Evolutionary conservation across 2,888 invertebrate genomes (phyloP).

Genomic region (Panopea generosa): DNA sequence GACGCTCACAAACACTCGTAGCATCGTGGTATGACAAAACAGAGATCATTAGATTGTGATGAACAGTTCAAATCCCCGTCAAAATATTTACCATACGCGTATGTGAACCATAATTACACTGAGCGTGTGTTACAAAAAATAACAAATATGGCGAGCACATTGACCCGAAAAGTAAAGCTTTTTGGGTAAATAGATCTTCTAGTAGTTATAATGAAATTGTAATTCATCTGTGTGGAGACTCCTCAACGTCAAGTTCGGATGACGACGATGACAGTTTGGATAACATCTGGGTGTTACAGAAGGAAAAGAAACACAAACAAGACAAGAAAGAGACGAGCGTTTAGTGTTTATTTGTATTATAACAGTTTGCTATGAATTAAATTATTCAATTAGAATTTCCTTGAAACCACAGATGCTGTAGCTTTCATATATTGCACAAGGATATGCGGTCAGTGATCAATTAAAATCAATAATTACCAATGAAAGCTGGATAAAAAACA

Average conservation of each 20-base stretch:
- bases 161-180: slow-evolving; percentile 68
- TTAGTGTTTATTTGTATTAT: slow-evolving; percentile 54
- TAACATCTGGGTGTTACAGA: slow-evolving; percentile 80
- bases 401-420: too few species aligned
- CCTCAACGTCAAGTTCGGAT: slow-evolving; percentile 66
- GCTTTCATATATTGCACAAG: too few species aligned
- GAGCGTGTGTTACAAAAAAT: slow-evolving; percentile 80
- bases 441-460: too few species aligned
- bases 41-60: slow-evolving; percentile 80
- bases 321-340: slow-evolving; percentile 84
- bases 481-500: too few species aligned
- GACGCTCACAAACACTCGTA: slow-evolving; percentile 69
- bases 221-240: slow-evolving; percentile 73
- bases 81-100: slow-evolving; percentile 78
- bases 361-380: too few species aligned
- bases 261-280: slow-evolving; percentile 72
- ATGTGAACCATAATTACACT: slow-evolving; percentile 80
- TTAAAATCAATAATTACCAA: too few species aligned
- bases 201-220: slow-evolving; percentile 72
- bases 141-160: slow-evolving; percentile 73
- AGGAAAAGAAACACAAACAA: slow-evolving; percentile 69
- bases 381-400: too few species aligned
- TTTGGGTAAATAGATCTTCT: slow-evolving; percentile 79
- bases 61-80: slow-evolving; percentile 73
- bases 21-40: slow-evolving; percentile 73